Evolutionary conservation across 2,888 invertebrate species (phyloP), one percentile per base, ranked within the genome.

Genomic region (Gasteruption jaculator): DNA sequence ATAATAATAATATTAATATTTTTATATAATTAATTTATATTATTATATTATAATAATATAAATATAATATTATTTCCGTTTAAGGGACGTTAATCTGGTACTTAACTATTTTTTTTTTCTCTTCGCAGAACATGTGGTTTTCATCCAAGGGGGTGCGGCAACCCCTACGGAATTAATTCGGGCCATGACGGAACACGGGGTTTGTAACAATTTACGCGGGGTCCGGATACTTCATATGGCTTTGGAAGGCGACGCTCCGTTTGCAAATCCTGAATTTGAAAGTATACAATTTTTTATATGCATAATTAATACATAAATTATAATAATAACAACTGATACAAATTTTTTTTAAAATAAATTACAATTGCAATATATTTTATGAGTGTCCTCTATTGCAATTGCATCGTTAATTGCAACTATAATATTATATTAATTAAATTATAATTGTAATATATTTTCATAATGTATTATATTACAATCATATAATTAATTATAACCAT

Each of bases 101-200:
- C n/a, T n/a, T n/a, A n/a, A n/a, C n/a, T n/a, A n/a, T n/a, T 8
- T 19, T 12, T 19, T 12, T 24, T 29, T 39, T 40, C 5, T 50
- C 57, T 11, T n/a, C n/a, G n/a, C 58, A 79, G 80, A 76, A 33
- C 73, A 77, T 51, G 67, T 75, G 14, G 74, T 82, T 16, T 82
- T 76, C 54, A 63, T 81, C 16, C 80, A 81, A 56, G 79, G 80
- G 30, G 79, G 78, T 18, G 79, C 80, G n/a, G 77, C 79, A 1
- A 82, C 81, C 0, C 82, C 82, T 0, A 62, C 74, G 8, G 73
- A 73, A 38, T 63, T 83, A 22, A 67, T 80, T 14, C 71, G 74
- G 27, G 78, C 76, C 0, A 68, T 82, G 68, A 75, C 76, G 1
- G 66, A 74, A n/a, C 73, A 77, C 56, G 80, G 78, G 1, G 73